A percentile compares a stretch with the other conserved stretches of the same genome.
These are phyloP conservation scores for Dilophus febrilis DNA, from an alignment of 2,888 invertebrate species.

Conservation along the genomic window DNA sequence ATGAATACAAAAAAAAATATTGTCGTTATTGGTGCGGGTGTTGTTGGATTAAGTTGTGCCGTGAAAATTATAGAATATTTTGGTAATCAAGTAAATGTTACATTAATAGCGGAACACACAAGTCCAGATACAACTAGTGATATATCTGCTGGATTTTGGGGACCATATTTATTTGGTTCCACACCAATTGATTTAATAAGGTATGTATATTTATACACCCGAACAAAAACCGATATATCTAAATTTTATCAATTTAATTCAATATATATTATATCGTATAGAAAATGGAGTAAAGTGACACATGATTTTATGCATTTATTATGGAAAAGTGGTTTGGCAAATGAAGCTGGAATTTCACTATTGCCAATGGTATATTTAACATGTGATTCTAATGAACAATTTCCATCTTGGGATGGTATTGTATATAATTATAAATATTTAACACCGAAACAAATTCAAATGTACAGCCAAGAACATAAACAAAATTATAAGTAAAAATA, in stretches of 20 bases:
- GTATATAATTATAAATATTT: constrained; percentile 30
- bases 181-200: constrained; percentile 36
- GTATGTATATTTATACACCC: constrained; percentile 25
- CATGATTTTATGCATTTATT: constrained; percentile 38
- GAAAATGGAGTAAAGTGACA: constrained; percentile 47
- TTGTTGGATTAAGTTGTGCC: constrained; percentile 53
- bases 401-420: constrained; percentile 29
- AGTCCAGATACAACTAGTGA: constrained; percentile 61
- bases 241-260: background rate
- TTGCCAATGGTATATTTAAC: constrained; percentile 29
- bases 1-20: constrained; percentile 20
- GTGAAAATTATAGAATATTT: constrained; percentile 41
- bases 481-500: constrained; percentile 26
- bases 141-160: constrained; percentile 61
- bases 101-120: constrained; percentile 45
- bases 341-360: constrained; percentile 33
- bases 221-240: background rate
- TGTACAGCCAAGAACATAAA: constrained; percentile 21
- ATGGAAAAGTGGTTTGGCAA: constrained; percentile 38
- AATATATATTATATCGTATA: constrained; percentile 21
- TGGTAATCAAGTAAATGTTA: constrained; percentile 34
- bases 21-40: constrained; percentile 59
- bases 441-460: constrained; percentile 21
- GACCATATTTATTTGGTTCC: constrained; percentile 43
- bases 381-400: constrained; percentile 17